Evolutionary conservation across 2,113 vertebrate species (phyloP).

Genomic region (Ivindomyrus marchei): DNA sequence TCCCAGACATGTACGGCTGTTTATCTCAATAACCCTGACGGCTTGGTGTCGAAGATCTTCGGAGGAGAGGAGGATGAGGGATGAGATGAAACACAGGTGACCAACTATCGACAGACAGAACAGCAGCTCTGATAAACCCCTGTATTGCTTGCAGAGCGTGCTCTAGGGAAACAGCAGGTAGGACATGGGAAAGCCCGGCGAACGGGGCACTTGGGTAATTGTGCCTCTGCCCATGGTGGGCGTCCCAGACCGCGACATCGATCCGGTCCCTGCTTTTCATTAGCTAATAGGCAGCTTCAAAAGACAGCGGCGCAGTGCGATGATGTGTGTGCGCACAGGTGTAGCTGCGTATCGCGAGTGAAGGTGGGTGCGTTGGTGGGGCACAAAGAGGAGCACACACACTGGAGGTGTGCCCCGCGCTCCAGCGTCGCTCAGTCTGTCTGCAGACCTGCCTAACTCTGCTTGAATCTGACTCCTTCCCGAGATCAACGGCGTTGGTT

Average conservation of each 20-base stretch:
- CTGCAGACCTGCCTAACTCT: conserved; percentile 21
- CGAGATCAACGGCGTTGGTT: conserved; percentile 32
- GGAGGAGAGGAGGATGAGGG: not conserved
- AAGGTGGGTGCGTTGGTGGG: not conserved
- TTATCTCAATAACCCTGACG: not conserved
- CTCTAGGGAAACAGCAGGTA: not conserved
- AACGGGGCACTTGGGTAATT: not conserved
- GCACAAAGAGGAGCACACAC: not conserved
- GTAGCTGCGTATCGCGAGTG: not conserved
- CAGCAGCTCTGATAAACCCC: not conserved
- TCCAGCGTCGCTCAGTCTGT: conserved; percentile 28
- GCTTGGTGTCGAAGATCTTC: not conserved
- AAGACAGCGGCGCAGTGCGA: not conserved
- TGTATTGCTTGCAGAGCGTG: not conserved
- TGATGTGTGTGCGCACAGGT: not conserved
- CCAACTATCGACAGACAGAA: not conserved
- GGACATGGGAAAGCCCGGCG: not conserved
- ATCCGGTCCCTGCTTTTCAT: conserved; percentile 20
- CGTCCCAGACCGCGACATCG: not conserved
- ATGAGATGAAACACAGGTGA: not conserved
- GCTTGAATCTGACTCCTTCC: conserved; percentile 24
- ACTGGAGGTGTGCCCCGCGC: not conserved
- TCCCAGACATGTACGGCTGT: not conserved
- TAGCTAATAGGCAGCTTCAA: conserved; percentile 22
- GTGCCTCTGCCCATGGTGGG: not conserved